Evolutionary conservation across 2,888 invertebrate species (phyloP).

Genomic region (Cantharis nigra): DNA sequence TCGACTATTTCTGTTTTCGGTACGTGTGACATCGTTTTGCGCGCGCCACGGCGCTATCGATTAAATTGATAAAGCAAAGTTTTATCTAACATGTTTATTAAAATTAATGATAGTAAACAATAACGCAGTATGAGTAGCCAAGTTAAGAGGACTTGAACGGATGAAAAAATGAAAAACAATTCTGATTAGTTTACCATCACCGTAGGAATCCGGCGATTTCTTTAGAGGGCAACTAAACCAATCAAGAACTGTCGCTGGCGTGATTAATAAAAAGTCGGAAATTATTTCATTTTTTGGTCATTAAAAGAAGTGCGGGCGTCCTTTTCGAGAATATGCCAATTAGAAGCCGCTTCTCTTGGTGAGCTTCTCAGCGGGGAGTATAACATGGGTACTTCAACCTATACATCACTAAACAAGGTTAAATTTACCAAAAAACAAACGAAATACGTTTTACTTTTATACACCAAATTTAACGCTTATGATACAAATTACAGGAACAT

Average conservation of each 20-base stretch:
- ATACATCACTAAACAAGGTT: constrained; percentile 25
- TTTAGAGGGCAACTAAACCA: constrained; percentile 32
- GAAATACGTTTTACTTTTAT: background rate
- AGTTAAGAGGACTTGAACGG: constrained; percentile 17
- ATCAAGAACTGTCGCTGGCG: constrained; percentile 35
- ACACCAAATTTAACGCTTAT: background rate
- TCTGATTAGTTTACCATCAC: constrained; percentile 35
- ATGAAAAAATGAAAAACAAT: constrained; percentile 33
- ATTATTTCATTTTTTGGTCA: constrained; percentile 32
- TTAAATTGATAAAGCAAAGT: background rate
- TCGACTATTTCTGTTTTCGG: background rate
- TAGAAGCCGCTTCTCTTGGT: constrained; percentile 33
- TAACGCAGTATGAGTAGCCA: constrained; percentile 37
- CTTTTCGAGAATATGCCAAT: constrained; percentile 31
- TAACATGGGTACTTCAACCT: constrained; percentile 25
- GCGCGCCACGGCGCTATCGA: background rate
- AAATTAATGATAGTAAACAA: constrained; percentile 38
- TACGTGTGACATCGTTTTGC: background rate
- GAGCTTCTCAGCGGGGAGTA: constrained; percentile 25
- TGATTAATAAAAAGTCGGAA: constrained; percentile 36
- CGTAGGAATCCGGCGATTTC: constrained; percentile 32
- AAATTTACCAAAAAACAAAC: background rate
- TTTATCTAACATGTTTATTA: constrained; percentile 25
- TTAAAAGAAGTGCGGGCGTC: constrained; percentile 48
- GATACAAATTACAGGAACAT: background rate